These are phyloP conservation scores for Zosterops lateralis DNA, from an alignment of 2,113 vertebrate genomes.

Conservation along the genomic window DNA sequence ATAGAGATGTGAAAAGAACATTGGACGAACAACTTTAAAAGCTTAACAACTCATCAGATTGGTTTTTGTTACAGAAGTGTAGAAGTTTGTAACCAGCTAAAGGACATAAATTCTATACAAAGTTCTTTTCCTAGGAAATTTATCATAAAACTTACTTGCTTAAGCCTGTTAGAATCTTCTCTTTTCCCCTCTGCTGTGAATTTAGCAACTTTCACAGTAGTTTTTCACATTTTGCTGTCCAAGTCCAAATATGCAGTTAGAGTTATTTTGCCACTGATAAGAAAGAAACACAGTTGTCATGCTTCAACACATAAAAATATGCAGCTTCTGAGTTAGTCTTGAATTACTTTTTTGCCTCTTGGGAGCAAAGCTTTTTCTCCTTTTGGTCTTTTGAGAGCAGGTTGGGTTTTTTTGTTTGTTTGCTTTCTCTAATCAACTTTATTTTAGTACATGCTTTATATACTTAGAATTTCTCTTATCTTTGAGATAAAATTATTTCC, in stretches of 20 bases:
- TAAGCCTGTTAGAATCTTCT: background rate
- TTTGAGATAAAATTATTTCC: background rate
- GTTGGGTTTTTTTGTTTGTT: background rate
- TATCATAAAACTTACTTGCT: background rate
- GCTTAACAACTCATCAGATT: background rate
- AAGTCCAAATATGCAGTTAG: background rate
- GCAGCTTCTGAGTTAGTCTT: background rate
- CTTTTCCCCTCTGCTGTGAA: background rate
- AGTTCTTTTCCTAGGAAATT: background rate
- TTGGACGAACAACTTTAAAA: background rate
- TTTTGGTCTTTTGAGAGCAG: background rate
- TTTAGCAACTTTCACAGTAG: background rate
- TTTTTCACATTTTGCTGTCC: background rate
- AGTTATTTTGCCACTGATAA: background rate
- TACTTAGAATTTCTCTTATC: background rate
- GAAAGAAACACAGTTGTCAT: background rate
- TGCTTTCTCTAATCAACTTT: background rate
- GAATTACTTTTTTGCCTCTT: background rate
- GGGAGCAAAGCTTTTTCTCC: background rate
- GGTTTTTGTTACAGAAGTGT: background rate
- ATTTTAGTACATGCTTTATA: background rate
- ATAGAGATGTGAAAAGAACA: background rate
- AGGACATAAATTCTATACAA: background rate
- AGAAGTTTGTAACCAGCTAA: background rate
- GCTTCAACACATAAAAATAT: background rate